These are phyloP conservation scores for Ammospiza caudacuta DNA, from an alignment of 2,113 vertebrate species.

Conservation along the genomic window DNA sequence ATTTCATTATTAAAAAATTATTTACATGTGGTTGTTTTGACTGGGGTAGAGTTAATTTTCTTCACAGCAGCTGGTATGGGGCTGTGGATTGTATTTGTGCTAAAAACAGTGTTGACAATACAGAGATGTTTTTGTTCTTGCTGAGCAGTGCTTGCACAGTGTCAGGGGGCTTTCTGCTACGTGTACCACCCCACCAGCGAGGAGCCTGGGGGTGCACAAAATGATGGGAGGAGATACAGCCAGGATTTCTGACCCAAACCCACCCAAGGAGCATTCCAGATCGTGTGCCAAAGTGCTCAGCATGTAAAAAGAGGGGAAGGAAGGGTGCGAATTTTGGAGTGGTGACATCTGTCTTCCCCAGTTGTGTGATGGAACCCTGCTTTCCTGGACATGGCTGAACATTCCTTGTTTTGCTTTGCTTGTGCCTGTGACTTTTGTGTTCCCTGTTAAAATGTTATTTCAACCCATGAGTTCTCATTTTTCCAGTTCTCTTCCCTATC, in stretches of 20 bases:
- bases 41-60: not conserved
- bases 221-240: not conserved
- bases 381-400: not conserved
- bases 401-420: not conserved
- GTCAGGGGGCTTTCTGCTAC: not conserved
- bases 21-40: not conserved
- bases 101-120: not conserved
- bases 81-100: not conserved
- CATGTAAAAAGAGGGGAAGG: not conserved
- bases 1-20: not conserved
- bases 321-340: not conserved
- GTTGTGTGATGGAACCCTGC: not conserved
- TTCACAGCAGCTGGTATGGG: not conserved
- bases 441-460: not conserved
- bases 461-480: not conserved
- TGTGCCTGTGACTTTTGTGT: not conserved
- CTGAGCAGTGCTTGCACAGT: not conserved
- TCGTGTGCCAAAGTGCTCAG: not conserved
- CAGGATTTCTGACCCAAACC: too few species aligned
- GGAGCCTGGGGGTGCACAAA: not conserved
- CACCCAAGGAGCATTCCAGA: not conserved
- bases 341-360: not conserved
- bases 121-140: not conserved
- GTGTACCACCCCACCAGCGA: accelerated
- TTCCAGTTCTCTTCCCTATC: not conserved